Evolutionary conservation across 2,888 invertebrate genomes (phyloP), one percentile per base, ranked within the genome.

Genomic region (Rhogogaster chlorosoma): DNA sequence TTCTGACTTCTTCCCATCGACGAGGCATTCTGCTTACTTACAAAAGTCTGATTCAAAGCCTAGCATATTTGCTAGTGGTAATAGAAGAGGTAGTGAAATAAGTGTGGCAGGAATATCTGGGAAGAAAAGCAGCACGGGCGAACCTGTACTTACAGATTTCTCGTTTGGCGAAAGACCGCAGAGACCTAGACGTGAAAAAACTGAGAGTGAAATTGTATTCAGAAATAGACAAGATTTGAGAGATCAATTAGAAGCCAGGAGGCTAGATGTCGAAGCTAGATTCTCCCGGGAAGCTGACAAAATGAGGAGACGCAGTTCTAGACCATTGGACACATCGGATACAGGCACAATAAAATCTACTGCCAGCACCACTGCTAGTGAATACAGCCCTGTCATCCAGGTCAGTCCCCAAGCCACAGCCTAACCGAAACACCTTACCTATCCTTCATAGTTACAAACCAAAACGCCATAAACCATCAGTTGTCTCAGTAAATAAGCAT

Each of bases 121-220:
- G 15, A 91, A 90, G 86, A 94, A 94, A 89, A 95, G 96, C 89
- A 92, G 94, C 88, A 93, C 94, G 82, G 96, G 96, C 53, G 96
- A 97, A 92, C 96, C 97, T 9, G 94, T 97, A 64, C 93, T 96
- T 87, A 97, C 96, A 73, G 96, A 97, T 92, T 97, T 96, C 89
- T 94, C 88, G 94, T 94, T 92, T 94, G 94, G 94, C 93, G 92
- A 42, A 93, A 94, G 88, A 90, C 93, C 45, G 93, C 94, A 90
- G 94, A 94, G 91, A 91, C 97, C 97, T 82, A 95, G 98, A 91
- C 95, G 98, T 90, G 98, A 98, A 95, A 97, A 97, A 95, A 98
- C 98, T 92, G 98, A 98, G 94, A 97, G 97, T 86, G 97, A 97
- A 93, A 97, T 98, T 92, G 96, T 97, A 90, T 95, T 97, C 92